Conservation (phyloP, 2,888 invertebrate species). For the Meganola albula region DNA sequence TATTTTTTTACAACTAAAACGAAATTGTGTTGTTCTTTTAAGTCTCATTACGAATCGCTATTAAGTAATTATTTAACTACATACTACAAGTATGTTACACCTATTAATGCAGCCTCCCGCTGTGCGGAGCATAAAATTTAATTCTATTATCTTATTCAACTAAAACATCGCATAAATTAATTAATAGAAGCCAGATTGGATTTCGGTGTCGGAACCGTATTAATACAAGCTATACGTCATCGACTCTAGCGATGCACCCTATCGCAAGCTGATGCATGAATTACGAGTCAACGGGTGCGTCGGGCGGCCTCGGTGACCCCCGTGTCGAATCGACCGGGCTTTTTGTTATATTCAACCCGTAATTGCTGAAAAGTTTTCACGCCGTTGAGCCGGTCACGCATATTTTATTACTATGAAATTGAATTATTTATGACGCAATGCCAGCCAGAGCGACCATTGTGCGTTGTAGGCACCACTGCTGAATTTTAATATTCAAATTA, state of each 20-base stretch:
- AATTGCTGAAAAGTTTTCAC: constrained; percentile 78
- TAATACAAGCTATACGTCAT: constrained; percentile 72
- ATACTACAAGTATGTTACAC: no score
- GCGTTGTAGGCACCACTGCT: constrained; percentile 52
- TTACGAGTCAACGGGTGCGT: constrained; percentile 55
- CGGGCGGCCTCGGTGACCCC: constrained; percentile 44
- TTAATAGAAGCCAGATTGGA: constrained; percentile 58
- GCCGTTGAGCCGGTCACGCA: constrained; percentile 71
- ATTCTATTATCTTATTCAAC: constrained; percentile 28
- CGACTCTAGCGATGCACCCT: constrained; percentile 61
- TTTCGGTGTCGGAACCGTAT: constrained; percentile 60
- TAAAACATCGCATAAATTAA: constrained; percentile 61
- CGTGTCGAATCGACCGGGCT: constrained; percentile 54
- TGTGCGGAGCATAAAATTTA: no score
- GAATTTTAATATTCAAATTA: constrained; percentile 75
- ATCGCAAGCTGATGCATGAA: constrained; percentile 72
- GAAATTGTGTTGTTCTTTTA: no score
- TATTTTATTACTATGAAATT: constrained; percentile 78
- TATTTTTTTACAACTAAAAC: no score
- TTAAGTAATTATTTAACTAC: no score
- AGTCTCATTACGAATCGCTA: no score
- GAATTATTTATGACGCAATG: constrained; percentile 74
- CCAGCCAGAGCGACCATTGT: constrained; percentile 60
- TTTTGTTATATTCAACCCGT: constrained; percentile 75
- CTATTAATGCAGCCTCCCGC: no score